Conservation (phyloP, 2,797 vertebrate genomes). For the Rhinogobio ventralis region DNA sequence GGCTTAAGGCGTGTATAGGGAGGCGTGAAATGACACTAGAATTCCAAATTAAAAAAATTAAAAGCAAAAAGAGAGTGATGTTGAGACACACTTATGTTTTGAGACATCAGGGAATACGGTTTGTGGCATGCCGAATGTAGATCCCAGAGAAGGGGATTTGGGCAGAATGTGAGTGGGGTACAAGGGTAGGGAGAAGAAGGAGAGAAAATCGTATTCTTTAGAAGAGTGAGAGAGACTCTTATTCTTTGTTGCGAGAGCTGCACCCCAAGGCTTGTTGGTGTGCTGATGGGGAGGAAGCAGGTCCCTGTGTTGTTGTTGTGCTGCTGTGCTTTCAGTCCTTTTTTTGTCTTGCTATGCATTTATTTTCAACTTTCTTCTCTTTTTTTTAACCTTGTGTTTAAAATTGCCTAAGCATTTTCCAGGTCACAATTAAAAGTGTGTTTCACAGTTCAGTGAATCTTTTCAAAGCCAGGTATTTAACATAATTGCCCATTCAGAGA, state of each 20-base stretch:
- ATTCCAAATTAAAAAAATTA: conserved; percentile 63
- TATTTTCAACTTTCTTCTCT: conserved; percentile 5
- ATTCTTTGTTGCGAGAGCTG: conserved; percentile 32
- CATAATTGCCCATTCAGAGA: conserved; percentile 39
- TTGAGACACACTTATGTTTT: conserved; percentile 65
- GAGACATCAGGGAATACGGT: conserved; percentile 68
- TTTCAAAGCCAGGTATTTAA: conserved; percentile 35
- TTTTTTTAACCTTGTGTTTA: conserved; percentile 19
- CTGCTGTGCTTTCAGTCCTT: not conserved
- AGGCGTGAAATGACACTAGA: conserved; percentile 74
- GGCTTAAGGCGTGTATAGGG: conserved; percentile 64
- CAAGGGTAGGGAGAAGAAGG: conserved; percentile 42
- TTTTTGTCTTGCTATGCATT: conserved; percentile 12
- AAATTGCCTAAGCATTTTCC: conserved; percentile 13
- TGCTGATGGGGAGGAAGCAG: conserved; percentile 23
- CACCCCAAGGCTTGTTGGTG: conserved; percentile 23
- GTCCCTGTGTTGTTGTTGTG: conserved; percentile 31
- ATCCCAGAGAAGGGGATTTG: conserved; percentile 60
- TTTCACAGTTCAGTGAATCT: conserved; percentile 40
- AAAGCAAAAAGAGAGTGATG: conserved; percentile 60
- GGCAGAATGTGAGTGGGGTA: conserved; percentile 49
- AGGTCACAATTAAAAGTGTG: conserved; percentile 41
- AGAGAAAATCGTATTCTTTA: conserved; percentile 47
- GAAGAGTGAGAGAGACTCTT: conserved; percentile 28
- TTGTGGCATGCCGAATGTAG: conserved; percentile 49